Base-by-base conservation (phyloP, 2,797 vertebrate species). In the Apodemus agrarius region DNA sequence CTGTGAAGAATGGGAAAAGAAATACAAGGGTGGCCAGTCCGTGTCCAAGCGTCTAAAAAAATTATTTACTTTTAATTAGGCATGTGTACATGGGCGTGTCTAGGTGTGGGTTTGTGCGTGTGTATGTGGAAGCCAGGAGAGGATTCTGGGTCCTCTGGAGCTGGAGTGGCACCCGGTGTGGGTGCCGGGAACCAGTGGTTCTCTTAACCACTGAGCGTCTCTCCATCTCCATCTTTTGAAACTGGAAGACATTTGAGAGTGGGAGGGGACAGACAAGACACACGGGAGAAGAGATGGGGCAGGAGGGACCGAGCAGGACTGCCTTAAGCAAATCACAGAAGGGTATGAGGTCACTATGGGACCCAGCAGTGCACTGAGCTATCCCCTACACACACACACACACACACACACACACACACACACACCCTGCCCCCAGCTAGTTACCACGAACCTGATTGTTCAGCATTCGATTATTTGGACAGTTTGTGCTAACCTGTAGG, bases 361-460 rank as follows among this genome's bases (percentile, higher is more conserved):
- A 82, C 74, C n/a, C 52, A 69, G 61, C 11, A 24, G 19, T 6
- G 29, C 2, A 57, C 49, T 75, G 61, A 69, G 49, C 83, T 40
- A 11, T 4, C 22, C 43, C 34, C 69, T 21, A 19, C 69, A 17
- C 67, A 9, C 31, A 2, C 79, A 9, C 69, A 17, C 67, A 37
- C 72, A 24, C 19, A 52, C 72, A 19, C n/a, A 6, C 69, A 1
- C 19, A 9, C 57, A 52, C 52, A 52, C 52, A 52, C 72, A 19
- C 19, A 7, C 69, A 1, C 17, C 1, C 57, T 1, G n/a, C 54
- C 81, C 34, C 26, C 1, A 46, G 19, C 49, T 46, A 4, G 3
- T 40, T 57, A 31, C 0, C 0, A 4, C 31, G 19, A 57, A 40
- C 7, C 61, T 14, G 0, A 14, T 0, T 49, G 40, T 29, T 88